Conservation (phyloP, 2,113 vertebrate species). For the Climacteris rufus region DNA sequence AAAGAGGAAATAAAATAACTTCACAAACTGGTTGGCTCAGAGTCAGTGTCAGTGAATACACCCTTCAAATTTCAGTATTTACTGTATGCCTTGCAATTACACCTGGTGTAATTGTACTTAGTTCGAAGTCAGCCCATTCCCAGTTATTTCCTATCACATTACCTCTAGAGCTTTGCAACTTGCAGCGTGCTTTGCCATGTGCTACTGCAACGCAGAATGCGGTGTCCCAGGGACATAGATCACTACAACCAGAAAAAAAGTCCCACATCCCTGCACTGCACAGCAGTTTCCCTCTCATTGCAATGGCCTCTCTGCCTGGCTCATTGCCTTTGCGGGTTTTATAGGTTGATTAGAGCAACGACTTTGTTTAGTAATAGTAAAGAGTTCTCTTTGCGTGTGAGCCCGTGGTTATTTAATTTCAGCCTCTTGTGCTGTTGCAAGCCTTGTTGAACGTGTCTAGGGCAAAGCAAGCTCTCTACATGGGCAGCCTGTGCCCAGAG, state of each 20-base stretch:
- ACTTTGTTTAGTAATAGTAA: neutral
- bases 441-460: neutral
- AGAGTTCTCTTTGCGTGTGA: neutral
- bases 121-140: neutral
- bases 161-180: neutral
- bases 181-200: neutral
- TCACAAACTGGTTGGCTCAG: neutral
- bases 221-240: rapidly evolving
- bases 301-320: neutral
- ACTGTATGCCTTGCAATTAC: neutral
- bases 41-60: neutral
- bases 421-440: neutral
- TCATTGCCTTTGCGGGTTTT: neutral
- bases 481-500: neutral
- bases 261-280: too few species aligned
- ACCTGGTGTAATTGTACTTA: neutral
- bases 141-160: neutral
- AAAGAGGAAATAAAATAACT: neutral
- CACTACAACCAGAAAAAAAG: neutral
- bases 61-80: neutral
- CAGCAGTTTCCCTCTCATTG: neutral
- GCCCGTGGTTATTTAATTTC: neutral
- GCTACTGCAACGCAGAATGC: neutral
- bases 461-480: neutral
- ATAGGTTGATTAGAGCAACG: neutral